phyloP scores from a whole-genome alignment of 2,113 vertebrate species.

The Rostratula benghalensis region DNA sequence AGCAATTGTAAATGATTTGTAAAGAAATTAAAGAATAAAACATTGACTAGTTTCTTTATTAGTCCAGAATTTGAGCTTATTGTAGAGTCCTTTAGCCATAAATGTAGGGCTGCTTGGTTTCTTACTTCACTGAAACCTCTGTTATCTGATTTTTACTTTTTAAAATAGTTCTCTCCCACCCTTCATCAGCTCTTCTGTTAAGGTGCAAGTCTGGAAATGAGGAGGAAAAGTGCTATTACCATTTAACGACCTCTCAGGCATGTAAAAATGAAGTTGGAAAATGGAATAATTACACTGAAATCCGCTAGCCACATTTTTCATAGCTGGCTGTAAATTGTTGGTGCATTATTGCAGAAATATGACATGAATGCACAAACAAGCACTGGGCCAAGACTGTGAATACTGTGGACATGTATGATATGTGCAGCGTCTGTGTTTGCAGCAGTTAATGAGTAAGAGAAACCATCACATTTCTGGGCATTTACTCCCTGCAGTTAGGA shows the following conservation, averaged over 20 bases:
- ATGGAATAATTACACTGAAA: not conserved
- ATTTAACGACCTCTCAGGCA: not conserved
- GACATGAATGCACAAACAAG: not conserved
- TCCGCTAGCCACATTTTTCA: not conserved
- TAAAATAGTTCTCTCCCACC: not conserved
- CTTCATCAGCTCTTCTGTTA: not conserved
- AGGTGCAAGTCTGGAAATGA: not conserved
- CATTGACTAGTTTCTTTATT: not conserved
- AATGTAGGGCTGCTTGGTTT: not conserved
- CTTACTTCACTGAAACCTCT: not conserved
- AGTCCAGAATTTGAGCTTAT: not conserved
- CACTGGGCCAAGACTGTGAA: not conserved
- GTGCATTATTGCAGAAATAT: not conserved
- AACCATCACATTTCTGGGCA: accelerated
- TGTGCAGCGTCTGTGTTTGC: not conserved
- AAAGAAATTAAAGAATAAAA: conserved; percentile 18
- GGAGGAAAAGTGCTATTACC: not conserved
- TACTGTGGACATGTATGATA: accelerated
- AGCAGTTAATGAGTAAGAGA: not conserved
- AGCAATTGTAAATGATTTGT: not conserved
- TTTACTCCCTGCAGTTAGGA: not conserved
- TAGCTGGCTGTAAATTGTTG: not conserved
- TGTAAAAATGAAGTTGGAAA: not conserved
- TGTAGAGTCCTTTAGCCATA: not conserved
- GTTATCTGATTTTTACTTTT: not conserved